Evolutionary conservation across 2,797 vertebrate genomes (phyloP), one percentile per base, ranked within the genome.

Genomic region (Chrosomus eos): DNA sequence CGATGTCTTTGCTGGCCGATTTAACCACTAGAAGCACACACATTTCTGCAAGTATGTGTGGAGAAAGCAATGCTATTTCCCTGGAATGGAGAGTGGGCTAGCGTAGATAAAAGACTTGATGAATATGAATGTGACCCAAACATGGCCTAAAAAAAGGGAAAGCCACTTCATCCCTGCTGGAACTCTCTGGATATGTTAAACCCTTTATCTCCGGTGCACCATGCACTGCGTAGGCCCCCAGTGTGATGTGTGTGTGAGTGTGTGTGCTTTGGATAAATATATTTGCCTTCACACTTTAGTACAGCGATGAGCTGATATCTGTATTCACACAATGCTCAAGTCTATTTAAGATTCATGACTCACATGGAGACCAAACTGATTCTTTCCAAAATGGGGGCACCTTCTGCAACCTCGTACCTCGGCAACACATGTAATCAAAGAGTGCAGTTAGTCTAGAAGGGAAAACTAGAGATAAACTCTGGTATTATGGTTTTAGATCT

Each of bases 81-180:
- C 55, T 45, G 66, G 31, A 83, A 84, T 81, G 73, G 73, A 88
- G 76, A 82, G 84, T 83, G 81, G 86, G 82, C 86, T 83, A 87
- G 83, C 81, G 48, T 45, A 82, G 87, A 86, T 88, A 87, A 87
- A 90, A 87, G 80, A 87, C 45, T 85, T 83, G 72, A 80, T 6
- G 28, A 78, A 87, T 85, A 82, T 89, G 82, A 89, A 89, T 90
- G 87, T 88, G 85, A 88, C 89, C 88, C 48, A 36, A 82, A 86
- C 88, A 85, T 81, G 85, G 83, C 62, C 55, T 82, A 70, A 83
- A 71, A 67, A 87, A 88, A 81, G 71, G 73, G 38, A 86, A 85
- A 83, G 74, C 82, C 62, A 72, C 68, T 72, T 60, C 51, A 77
- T 88, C 86, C 83, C 79, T 68, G 26, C 64, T 74, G 45, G 86